Base-by-base conservation (phyloP, 2,888 invertebrate species). In the Galeruca laticollis region DNA sequence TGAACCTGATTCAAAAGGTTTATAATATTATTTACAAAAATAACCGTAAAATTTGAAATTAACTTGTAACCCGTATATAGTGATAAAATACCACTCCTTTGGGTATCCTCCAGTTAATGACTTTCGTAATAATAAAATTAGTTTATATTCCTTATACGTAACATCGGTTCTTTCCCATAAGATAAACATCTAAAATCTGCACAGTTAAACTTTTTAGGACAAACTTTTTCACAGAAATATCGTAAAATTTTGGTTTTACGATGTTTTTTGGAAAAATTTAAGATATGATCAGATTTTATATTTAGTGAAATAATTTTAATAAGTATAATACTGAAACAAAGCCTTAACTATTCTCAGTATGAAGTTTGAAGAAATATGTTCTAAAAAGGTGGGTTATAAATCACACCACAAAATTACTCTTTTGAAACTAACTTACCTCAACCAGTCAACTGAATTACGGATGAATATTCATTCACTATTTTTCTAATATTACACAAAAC, bases 151-250 rank as follows among this genome's bases (percentile, higher is more conserved):
- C 56, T 60, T 69, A 61, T 68, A 70, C 33, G 43, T 60, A 31
- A 60, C 31, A 33, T 31, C 63, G 56, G 18, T 69, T 64, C 21
- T 57, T 69, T 71, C 64, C 15, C 54, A 49, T 47, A n/a, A 65
- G 73, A 73, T 73, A 65, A 56, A 67, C 65, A 73, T 73, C 73
- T 71, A 69, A 61, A 54, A 47, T 65, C 63, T 67, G 3, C 15
- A 40, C 31, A 60, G 37, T 69, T 61, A 65, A 69, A 65, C 40
- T 56, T 65, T 69, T 64, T 69, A 64, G 59, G 20, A 47, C 35
- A 67, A 49, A 35, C 5, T 33, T 60, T 60, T 69, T 61, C 59
- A 65, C 37, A 59, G 59, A 69, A 69, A 40, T 6, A 59, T 40
- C 13, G 15, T 40, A 52, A 51, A 61, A 35, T 52, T 21, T 8